Evolutionary conservation across 2,113 vertebrate species (phyloP).

Genomic region (Anarrhichthys ocellatus): DNA sequence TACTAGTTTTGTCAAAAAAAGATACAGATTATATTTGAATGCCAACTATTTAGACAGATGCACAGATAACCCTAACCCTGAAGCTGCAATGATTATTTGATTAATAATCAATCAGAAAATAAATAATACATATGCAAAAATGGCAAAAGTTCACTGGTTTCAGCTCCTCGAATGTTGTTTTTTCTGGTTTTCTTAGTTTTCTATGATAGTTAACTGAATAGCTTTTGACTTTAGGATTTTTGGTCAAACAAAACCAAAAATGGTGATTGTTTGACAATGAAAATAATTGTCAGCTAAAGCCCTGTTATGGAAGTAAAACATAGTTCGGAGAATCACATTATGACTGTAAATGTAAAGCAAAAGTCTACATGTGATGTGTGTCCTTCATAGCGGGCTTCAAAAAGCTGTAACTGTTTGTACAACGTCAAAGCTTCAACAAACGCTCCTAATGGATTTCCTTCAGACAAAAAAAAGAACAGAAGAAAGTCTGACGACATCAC

Average conservation of each 20-base stretch:
- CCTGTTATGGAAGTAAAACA: not conserved
- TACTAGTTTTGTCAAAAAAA: not conserved
- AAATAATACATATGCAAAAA: not conserved
- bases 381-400: constrained; percentile 17
- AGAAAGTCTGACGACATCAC: constrained; percentile 47
- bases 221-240: not conserved
- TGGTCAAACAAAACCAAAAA: not conserved
- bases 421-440: constrained; percentile 52
- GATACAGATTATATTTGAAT: not conserved
- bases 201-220: not conserved
- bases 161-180: not conserved
- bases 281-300: not conserved
- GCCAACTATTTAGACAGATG: not conserved
- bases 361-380: not conserved
- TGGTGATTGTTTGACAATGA: not conserved
- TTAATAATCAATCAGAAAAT: not conserved
- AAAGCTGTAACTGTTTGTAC: constrained; percentile 27
- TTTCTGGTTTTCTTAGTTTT: not conserved
- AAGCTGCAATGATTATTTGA: not conserved
- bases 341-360: not conserved
- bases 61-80: no score
- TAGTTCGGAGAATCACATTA: not conserved
- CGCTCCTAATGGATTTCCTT: constrained; percentile 71
- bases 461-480: constrained; percentile 29
- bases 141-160: not conserved